Percentiles rank a stretch among this genome's conserved stretches.
Evolutionary conservation across 2,888 invertebrate genomes (phyloP).

Genomic region (Pharmacophagus antenor): DNA sequence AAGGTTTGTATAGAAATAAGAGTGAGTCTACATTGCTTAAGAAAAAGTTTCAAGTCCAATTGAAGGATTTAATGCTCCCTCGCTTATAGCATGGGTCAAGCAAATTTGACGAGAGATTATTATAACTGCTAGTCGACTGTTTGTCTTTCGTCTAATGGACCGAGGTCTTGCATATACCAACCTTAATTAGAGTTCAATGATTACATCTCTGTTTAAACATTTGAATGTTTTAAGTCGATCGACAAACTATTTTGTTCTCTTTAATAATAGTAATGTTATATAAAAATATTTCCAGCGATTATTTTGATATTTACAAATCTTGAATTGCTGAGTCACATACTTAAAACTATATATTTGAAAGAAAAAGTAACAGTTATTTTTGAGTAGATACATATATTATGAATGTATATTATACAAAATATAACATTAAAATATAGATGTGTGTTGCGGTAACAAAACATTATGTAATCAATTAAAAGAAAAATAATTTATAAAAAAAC

Average conservation of each 20-base stretch:
- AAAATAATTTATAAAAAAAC: too few relatives aligned
- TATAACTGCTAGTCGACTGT: constrained; percentile 60
- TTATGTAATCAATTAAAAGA: too few relatives aligned
- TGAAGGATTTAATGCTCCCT: constrained; percentile 44
- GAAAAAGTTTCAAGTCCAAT: constrained; percentile 35
- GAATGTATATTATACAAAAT: too few relatives aligned
- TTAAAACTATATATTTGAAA: too few relatives aligned
- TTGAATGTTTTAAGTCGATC: neutral
- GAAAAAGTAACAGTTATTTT: too few relatives aligned
- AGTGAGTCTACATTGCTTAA: neutral
- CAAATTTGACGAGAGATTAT: constrained; percentile 71
- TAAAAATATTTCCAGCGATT: neutral
- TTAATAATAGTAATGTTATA: neutral
- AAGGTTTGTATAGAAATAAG: neutral
- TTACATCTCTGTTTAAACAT: constrained; percentile 2
- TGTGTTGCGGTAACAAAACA: too few relatives aligned
- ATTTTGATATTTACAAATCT: too few relatives aligned
- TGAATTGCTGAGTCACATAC: too few relatives aligned
- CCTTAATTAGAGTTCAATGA: constrained; percentile 41
- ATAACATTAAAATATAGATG: too few relatives aligned
- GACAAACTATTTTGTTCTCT: neutral
- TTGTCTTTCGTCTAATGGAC: constrained; percentile 68
- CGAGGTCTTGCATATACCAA: constrained; percentile 46
- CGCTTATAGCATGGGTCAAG: constrained; percentile 52
- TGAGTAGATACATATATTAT: too few relatives aligned